Base-by-base conservation (phyloP, 2,113 vertebrate genomes). In the Saguinus imperator region DNA sequence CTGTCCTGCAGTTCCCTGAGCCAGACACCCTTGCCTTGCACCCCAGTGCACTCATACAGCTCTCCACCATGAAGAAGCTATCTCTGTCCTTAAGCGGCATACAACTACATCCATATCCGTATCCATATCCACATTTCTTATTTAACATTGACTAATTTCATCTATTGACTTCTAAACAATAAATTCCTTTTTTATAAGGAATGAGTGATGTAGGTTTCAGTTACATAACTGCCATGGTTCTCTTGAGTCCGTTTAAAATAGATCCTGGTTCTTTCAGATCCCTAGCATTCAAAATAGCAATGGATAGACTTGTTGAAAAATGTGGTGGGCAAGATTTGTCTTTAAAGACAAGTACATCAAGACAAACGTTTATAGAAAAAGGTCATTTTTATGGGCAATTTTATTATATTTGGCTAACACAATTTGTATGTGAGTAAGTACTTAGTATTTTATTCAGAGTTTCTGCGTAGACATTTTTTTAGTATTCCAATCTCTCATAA, bases 381-480 rank as follows among this genome's bases (percentile, higher is more conserved):
- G 14, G 18, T 40, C 50, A 52, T 43, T 83, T 70, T 94, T 89
- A 48, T 75, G 58, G 93, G 27, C 43, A 79, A 52, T 94, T 87
- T 57, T 16, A 48, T 52, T 90, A 6, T 70, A 20, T 95, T 89
- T 92, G 18, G 37, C 11, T 87, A 61, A 91, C 2, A 72, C 1
- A 72, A 50, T n/a, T 90, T 94, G 8, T 35, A 77, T 81, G 66
- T 82, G 2, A 92, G 45, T 86, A 3, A 92, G 45, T 87, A 2
- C 29, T 94, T 21, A 82, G 13, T 40, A 4, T 77, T 97, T 85
- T 87, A 84, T 94, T 89, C 40, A 95, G 58, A 70, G 14, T 66
- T 77, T 91, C 70, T 68, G 55, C 87, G n/a, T 0, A 57, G 18
- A 4, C 1, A 77, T 89, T 57, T 97, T 52, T 70, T 89, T 57